phyloP scores from a whole-genome alignment of 1,140 invertebrate genomes.

The Dufourea novaeangliae region DNA sequence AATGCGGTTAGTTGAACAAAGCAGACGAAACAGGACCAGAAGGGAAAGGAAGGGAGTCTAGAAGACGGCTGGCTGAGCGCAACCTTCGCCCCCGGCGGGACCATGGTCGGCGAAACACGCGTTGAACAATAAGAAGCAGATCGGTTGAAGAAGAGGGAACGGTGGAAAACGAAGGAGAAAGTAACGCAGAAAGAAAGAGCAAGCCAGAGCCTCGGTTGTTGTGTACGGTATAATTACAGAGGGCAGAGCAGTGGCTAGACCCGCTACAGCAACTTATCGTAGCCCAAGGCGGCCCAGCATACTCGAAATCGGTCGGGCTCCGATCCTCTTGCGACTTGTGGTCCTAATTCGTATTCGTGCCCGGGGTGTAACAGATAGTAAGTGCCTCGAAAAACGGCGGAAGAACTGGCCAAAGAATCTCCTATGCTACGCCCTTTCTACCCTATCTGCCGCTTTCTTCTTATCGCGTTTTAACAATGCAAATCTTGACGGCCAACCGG shows the following conservation, averaged over 20 bases:
- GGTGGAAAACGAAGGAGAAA: constrained; percentile 57
- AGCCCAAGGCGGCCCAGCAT: constrained; percentile 70
- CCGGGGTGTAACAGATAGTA: constrained; percentile 69
- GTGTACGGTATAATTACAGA: constrained; percentile 76
- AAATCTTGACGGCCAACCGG: constrained; percentile 45
- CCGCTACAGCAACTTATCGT: constrained; percentile 70
- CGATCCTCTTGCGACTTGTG: constrained; percentile 61
- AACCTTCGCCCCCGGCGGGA: constrained; percentile 67
- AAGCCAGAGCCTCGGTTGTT: constrained; percentile 63
- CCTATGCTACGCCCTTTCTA: constrained; percentile 54
- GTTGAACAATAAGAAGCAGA: constrained; percentile 63
- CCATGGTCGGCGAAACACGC: constrained; percentile 55
- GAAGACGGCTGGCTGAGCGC: constrained; percentile 59
- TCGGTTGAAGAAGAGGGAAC: constrained; percentile 53
- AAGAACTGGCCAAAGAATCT: constrained; percentile 65
- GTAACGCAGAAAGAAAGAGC: constrained; percentile 62
- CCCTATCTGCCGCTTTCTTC: constrained; percentile 52
- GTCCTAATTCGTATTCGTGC: constrained; percentile 76
- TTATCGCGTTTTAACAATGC: constrained; percentile 56
- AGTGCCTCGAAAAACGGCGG: constrained; percentile 68
- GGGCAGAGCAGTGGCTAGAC: constrained; percentile 76
- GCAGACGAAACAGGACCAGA: constrained; percentile 15
- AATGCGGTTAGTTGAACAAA: constrained; percentile 14
- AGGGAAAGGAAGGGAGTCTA: constrained; percentile 41
- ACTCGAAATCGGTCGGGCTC: constrained; percentile 68